These are phyloP conservation scores for Noctua janthina DNA, from an alignment of 2,888 invertebrate species.

Conservation along the genomic window DNA sequence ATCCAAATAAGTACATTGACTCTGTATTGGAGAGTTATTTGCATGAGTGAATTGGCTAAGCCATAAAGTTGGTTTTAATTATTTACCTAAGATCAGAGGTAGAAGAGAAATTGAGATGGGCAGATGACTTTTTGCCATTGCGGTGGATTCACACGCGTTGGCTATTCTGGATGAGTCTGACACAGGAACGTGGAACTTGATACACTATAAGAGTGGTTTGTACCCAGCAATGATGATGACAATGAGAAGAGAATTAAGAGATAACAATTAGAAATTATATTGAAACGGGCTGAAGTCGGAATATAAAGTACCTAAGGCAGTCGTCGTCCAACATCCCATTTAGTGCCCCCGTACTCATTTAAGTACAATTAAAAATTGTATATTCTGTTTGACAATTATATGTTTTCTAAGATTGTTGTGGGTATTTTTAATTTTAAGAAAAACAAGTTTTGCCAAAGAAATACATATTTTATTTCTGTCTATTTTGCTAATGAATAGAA, in stretches of 20 bases:
- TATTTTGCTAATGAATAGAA: no score
- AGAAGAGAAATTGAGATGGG: not conserved
- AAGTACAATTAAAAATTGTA: no score
- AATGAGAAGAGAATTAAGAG: not conserved
- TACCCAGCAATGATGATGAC: not conserved
- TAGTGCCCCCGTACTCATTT: no score
- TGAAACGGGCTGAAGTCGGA: not conserved
- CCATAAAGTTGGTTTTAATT: not conserved
- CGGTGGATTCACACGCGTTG: not conserved
- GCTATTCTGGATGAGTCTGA: not conserved
- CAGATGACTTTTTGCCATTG: not conserved
- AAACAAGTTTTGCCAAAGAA: no score
- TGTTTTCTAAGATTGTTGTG: no score
- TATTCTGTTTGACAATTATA: no score
- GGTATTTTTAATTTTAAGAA: no score
- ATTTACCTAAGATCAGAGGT: no score
- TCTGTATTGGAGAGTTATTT: conserved; percentile 7
- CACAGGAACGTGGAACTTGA: not conserved
- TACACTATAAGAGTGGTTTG: not conserved
- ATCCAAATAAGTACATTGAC: conserved; percentile 19
- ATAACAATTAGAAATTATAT: not conserved
- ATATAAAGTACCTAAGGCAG: not conserved
- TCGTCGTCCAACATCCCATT: not conserved
- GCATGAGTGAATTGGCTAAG: not conserved
- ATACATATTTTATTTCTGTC: no score